Conservation (phyloP, 2,888 invertebrate genomes). For the Pollenia griseotomentosa region DNA sequence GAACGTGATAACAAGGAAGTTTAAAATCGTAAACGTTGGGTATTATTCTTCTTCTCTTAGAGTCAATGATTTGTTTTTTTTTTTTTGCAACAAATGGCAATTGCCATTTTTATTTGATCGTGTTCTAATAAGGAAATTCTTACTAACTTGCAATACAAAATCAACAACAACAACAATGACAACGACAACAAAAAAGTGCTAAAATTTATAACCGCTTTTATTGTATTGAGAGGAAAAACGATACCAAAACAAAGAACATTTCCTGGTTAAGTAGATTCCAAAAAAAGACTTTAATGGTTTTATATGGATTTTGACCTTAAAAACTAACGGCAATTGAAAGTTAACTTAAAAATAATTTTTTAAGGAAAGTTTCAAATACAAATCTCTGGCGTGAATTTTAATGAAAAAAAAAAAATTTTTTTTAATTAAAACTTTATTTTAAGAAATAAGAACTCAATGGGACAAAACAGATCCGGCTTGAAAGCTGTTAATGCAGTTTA, state of each 20-base stretch:
- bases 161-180: too few relatives aligned
- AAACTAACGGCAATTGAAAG: constrained; percentile 66
- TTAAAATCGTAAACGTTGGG: constrained; percentile 43
- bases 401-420: not conserved
- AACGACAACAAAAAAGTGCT: constrained; percentile 41
- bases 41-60: constrained; percentile 29
- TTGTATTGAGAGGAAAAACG: constrained; percentile 31
- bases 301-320: constrained; percentile 61
- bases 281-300: constrained; percentile 43
- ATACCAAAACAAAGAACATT: constrained; percentile 48
- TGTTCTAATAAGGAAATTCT: constrained; percentile 71
- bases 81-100: constrained; percentile 56
- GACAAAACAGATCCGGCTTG: not conserved
- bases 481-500: not conserved
- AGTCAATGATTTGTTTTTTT: constrained; percentile 40
- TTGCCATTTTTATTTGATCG: constrained; percentile 56
- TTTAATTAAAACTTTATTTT: not conserved
- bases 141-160: constrained; percentile 15
- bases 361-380: not conserved
- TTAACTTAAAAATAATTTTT: constrained; percentile 24
- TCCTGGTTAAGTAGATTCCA: constrained; percentile 64
- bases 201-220: constrained; percentile 65
- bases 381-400: not conserved
- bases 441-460: not conserved
- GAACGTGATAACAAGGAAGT: constrained; percentile 70